Evolutionary conservation across 2,113 vertebrate genomes (phyloP), one percentile per base, ranked within the genome.

Genomic region (Caranx ignobilis): DNA sequence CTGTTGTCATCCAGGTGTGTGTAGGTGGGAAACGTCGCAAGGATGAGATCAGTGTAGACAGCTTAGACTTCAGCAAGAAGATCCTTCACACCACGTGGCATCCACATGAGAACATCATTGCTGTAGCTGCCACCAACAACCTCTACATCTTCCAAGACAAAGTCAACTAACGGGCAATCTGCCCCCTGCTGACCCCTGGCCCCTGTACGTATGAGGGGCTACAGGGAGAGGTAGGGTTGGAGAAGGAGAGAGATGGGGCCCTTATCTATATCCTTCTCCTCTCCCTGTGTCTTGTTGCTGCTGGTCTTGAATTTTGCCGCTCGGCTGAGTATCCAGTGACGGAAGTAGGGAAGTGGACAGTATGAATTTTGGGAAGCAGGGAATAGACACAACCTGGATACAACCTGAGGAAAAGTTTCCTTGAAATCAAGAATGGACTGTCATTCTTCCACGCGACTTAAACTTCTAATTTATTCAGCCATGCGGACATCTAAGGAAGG

Each of bases 131-230:
- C 87, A 99, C 97, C 83, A 99, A 99, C 92, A 98, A 99, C 95
- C 96, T 99, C 92, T 99, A 99, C 95, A 99, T 99, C 96, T 99
- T 99, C 94, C 97, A 99, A 94, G 97, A 99, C 96, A 99, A 99
- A 94, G 96, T 99, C 93, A 98, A 98, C 94, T 99, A 98, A 96
- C 87, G 91, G 63, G 79, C 71, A 52, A 19, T 12, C 61, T 47
- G 77, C 65, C 85, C 86, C 79, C 60, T 31, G 76, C 68, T 71
- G 86, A 86, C 88, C 82, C 66, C 73, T 70, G 75, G 68, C 57
- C 76, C 71, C 65, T 4, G 16, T 43, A 73, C 43, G 35, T 15
- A 52, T 57, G 39, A 80, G 50, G 72, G 80, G 74, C 47, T 43
- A 48, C 71, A 61, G 82, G 73, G 73, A 78, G 62, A 75, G 77